A percentile compares a stretch with the other conserved stretches of the same genome.
Evolutionary conservation across 1,140 invertebrate species (phyloP).

Genomic region (Caenorhabditis brenneri): DNA sequence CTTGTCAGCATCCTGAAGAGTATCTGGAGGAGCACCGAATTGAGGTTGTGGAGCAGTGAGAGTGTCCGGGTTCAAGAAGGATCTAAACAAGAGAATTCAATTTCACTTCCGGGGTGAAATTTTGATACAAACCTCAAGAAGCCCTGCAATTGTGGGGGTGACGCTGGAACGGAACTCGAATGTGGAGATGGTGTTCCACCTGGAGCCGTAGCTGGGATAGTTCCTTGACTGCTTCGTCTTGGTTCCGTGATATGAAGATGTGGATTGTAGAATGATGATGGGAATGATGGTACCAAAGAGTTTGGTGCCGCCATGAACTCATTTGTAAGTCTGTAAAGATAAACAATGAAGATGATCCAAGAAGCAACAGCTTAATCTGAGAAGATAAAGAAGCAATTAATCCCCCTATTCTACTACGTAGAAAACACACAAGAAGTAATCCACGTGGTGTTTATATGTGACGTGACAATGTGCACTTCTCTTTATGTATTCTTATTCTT

Average conservation of each 20-base stretch:
- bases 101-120: not conserved
- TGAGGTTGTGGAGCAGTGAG: not conserved
- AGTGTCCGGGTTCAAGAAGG: conserved; percentile 13
- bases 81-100: not conserved
- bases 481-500: not conserved
- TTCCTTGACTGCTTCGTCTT: not conserved
- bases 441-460: conserved; percentile 28
- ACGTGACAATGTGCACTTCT: not conserved
- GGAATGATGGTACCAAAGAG: conserved; percentile 11
- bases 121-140: conserved; percentile 17
- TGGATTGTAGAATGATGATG: not conserved
- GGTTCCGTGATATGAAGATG: not conserved
- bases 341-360: not conserved
- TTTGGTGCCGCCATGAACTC: conserved; percentile 10
- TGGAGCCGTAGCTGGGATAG: not conserved
- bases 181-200: conserved; percentile 17
- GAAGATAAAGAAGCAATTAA: not conserved
- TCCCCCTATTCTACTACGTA: conserved; percentile 21
- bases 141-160: conserved; percentile 20
- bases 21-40: not conserved
- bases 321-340: conserved; percentile 7
- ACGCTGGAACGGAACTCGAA: conserved; percentile 5
- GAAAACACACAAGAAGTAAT: conserved; percentile 26
- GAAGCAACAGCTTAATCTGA: not conserved
- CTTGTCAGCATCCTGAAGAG: conserved; percentile 71